These are phyloP conservation scores for Protosalanx chinensis DNA, from an alignment of 2,797 vertebrate species.

Conservation along the genomic window DNA sequence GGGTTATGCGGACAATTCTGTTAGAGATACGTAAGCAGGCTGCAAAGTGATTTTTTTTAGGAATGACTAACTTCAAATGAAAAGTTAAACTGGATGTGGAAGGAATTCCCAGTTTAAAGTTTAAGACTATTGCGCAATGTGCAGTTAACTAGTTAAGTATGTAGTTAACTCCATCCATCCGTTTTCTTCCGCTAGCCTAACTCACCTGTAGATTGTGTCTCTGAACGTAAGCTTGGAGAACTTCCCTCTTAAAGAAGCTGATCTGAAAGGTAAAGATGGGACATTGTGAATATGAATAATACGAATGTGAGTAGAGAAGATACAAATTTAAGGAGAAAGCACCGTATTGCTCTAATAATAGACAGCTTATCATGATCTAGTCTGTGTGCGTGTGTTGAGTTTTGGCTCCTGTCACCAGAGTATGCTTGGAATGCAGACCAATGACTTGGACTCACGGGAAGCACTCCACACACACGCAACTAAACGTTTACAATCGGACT, in stretches of 20 bases:
- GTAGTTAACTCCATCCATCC: background rate
- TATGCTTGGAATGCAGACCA: conserved; percentile 54
- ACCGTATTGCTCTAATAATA: background rate
- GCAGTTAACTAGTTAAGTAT: background rate
- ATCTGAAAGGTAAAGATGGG: conserved; percentile 61
- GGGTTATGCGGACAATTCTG: no score
- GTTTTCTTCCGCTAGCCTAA: background rate
- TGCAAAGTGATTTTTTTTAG: no score
- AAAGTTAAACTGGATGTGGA: no score
- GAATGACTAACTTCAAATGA: no score
- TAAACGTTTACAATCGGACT: conserved; percentile 1
- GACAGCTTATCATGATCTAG: conserved; percentile 13
- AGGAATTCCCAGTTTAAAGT: no score
- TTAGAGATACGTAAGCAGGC: background rate
- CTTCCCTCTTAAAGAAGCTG: conserved; percentile 76
- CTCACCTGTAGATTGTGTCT: conserved; percentile 77
- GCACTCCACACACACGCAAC: conserved; percentile 18
- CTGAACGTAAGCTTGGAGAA: conserved; percentile 73
- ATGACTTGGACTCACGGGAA: conserved; percentile 31
- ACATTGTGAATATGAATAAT: background rate
- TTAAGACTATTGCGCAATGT: no score
- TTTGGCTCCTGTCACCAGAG: conserved; percentile 26
- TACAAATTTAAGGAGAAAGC: no score
- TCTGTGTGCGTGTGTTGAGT: conserved; percentile 8
- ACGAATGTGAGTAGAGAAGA: no score